Conservation (phyloP, 1,140 invertebrate genomes). For the Scaptomyza hsui region DNA sequence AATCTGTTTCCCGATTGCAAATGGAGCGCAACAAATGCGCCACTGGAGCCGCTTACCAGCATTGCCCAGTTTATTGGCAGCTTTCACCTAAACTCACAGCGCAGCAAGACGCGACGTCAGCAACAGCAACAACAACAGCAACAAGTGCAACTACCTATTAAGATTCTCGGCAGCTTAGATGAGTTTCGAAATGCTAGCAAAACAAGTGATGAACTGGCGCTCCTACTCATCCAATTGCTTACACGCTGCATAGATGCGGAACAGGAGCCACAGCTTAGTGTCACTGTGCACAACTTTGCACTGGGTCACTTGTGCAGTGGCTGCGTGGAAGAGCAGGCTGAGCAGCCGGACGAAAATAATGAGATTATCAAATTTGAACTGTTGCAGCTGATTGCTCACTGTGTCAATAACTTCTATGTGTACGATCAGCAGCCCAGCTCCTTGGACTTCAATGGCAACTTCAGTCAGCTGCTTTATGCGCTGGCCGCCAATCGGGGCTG, state of each 20-base stretch:
- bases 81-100: slow-evolving; percentile 62
- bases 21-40: slow-evolving; percentile 56
- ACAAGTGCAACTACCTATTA: slow-evolving; percentile 2
- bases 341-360: slow-evolving; percentile 37
- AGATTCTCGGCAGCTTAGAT: slow-evolving; percentile 37
- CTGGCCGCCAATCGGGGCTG: slow-evolving; percentile 59
- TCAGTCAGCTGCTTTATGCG: slow-evolving; percentile 65
- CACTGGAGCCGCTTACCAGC: slow-evolving; percentile 42
- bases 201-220: slow-evolving; percentile 73
- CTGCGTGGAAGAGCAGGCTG: slow-evolving; percentile 24
- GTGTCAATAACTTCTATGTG: slow-evolving; percentile 72
- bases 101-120: slow-evolving; percentile 40
- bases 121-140: slow-evolving; percentile 41
- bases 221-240: slow-evolving; percentile 68
- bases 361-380: slow-evolving; percentile 73
- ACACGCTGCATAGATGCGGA: slow-evolving; percentile 70
- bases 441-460: slow-evolving; percentile 67
- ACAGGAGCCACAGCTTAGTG: slow-evolving; percentile 59
- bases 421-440: slow-evolving; percentile 54
- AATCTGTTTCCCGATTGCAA: slow-evolving; percentile 79
- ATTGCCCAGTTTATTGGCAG: slow-evolving; percentile 60
- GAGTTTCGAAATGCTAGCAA: slow-evolving; percentile 46
- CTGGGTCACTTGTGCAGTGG: slow-evolving; percentile 62
- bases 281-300: slow-evolving; percentile 74
- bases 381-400: slow-evolving; percentile 64